phyloP scores from a whole-genome alignment of 2,888 invertebrate species.

The Anorthoa munda region DNA sequence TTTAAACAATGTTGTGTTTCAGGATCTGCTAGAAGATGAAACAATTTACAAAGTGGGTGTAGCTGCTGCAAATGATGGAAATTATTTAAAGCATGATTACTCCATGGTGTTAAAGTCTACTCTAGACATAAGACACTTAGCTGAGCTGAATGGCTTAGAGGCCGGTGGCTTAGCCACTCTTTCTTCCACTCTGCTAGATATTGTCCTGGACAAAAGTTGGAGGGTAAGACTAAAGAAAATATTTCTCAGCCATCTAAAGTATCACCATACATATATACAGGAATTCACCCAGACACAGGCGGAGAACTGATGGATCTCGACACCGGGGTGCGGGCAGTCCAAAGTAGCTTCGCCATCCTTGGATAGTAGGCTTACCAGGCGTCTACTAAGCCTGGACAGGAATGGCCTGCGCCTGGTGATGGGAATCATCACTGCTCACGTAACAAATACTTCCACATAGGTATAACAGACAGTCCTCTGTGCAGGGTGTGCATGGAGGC shows the following conservation, averaged over 20 bases:
- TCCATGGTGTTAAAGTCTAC: slow-evolving; percentile 91
- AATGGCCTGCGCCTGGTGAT: too few species aligned
- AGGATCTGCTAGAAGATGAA: slow-evolving; percentile 92
- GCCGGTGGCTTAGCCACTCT: slow-evolving; percentile 92
- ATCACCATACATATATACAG: too few species aligned
- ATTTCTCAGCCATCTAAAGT: background rate
- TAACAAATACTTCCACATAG: too few species aligned
- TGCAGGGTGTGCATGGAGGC: too few species aligned
- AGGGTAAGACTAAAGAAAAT: slow-evolving; percentile 71
- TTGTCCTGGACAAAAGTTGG: slow-evolving; percentile 93
- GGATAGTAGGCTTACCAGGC: too few species aligned
- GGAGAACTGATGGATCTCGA: too few species aligned
- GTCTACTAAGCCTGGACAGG: too few species aligned
- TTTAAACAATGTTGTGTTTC: slow-evolving; percentile 32
- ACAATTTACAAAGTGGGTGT: slow-evolving; percentile 95
- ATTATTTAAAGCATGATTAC: slow-evolving; percentile 92
- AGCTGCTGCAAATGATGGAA: slow-evolving; percentile 93
- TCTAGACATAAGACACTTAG: slow-evolving; percentile 93
- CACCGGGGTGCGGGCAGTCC: too few species aligned
- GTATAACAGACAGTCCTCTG: too few species aligned
- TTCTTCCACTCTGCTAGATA: slow-evolving; percentile 91
- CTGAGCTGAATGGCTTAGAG: slow-evolving; percentile 81
- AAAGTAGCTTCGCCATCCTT: too few species aligned
- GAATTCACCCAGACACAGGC: too few species aligned
- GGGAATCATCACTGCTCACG: too few species aligned